A percentile compares a stretch with the other conserved stretches of the same genome.
Evolutionary conservation across 1,140 invertebrate genomes (phyloP).

Genomic region (Lepidurus packardi): DNA sequence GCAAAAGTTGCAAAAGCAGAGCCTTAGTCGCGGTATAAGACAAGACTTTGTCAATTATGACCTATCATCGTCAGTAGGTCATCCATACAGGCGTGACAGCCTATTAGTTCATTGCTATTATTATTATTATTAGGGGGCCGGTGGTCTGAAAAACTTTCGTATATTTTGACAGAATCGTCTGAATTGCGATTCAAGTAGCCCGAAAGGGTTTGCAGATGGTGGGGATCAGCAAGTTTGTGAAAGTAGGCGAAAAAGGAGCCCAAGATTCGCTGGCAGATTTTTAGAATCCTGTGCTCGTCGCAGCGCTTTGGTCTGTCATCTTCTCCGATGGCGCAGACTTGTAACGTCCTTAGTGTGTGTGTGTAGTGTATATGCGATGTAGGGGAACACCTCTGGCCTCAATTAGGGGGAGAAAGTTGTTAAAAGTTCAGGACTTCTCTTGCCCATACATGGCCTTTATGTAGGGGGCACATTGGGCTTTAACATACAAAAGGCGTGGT

Average conservation of each 20-base stretch:
- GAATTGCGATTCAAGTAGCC: not conserved
- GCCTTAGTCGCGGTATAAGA: too few species aligned
- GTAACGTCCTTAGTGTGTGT: conserved; percentile 8
- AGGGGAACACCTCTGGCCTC: conserved; percentile 16
- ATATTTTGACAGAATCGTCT: not conserved
- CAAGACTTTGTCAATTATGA: not conserved
- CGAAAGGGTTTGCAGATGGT: not conserved
- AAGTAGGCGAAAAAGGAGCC: not conserved
- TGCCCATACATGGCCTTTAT: conserved; percentile 13
- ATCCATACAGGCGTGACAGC: not conserved
- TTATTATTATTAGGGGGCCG: not conserved
- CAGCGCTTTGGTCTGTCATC: not conserved
- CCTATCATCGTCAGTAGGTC: not conserved
- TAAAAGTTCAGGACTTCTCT: conserved; percentile 22
- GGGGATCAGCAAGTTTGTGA: not conserved
- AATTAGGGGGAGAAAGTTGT: conserved; percentile 21
- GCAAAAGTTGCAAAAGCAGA: too few species aligned
- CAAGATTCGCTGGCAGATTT: not conserved
- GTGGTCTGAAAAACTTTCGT: not conserved
- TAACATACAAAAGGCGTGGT: not conserved
- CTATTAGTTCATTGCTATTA: not conserved
- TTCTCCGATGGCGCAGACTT: not conserved
- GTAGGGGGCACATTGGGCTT: not conserved
- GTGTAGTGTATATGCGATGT: not conserved
- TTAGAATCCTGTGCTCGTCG: not conserved